Evolutionary conservation across 2,797 vertebrate species (phyloP), one percentile per base, ranked within the genome.

Genomic region (Odontamblyopus lacepedii): DNA sequence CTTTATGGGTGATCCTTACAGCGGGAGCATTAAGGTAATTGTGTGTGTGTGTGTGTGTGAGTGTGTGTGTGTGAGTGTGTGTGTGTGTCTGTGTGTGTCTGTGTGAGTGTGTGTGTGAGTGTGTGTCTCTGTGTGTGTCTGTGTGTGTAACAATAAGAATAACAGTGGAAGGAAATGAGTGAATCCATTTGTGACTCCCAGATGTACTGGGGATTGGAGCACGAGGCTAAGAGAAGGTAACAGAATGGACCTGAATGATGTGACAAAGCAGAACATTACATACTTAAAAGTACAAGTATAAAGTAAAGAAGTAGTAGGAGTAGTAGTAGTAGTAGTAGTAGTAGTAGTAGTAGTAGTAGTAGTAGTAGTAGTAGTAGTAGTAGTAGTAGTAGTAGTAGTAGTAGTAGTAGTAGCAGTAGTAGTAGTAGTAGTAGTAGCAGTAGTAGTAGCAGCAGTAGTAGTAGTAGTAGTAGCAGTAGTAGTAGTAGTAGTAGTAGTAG

Each of bases 21-120:
- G 89, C 79, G 81, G 77, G 81, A 86, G 86, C 93, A 95, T 95
- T 94, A 94, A 91, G 85, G 83, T 93, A 93, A 95, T 93, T 94
- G 92, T 90, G 82, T 82, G 71, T 29, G 80, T 0, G 5, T 77
- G 41, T 1, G 57, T 19, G 57, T 69, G 69, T 65, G 69, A 55
- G 56, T 73, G 70, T 68, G 63, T 70, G 50, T 60, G 50, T 63
- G 67, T 48, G 32, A 71, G 72, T 41, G 69, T 65, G 19, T 38
- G 69, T 67, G 69, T 57, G 61, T 23, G 0, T 23, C 23, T 23
- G 23, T 23, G 23, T 23, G 23, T 23, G 23, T n/a, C n/a, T 19
- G 57, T 69, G 69, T 65, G 69, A 55, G 56, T 73, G 70, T 68
- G 63, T 70, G 50, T 60, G 50, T 63, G 67, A 71, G 72, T 41